Base-by-base conservation (phyloP, 2,113 vertebrate genomes). In the Crotophaga sulcirostris region DNA sequence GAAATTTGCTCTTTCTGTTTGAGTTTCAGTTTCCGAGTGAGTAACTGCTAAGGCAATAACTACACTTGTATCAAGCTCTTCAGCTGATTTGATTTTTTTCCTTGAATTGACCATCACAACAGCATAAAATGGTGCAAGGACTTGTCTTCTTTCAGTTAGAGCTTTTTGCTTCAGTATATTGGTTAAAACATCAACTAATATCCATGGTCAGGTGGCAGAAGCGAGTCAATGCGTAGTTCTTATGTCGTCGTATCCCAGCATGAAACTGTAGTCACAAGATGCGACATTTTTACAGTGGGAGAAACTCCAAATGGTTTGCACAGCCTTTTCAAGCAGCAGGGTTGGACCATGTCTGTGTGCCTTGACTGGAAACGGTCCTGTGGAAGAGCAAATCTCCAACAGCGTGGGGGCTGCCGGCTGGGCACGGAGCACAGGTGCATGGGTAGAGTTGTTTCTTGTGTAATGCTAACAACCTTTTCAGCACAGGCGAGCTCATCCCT, bases 381-480 rank as follows among this genome's bases (percentile, higher is more conserved):
- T 24, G 55, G 64, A 75, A 94, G 25, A 75, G 42, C 59, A 74
- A 6, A 67, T 89, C 93, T 78, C 36, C n/a, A 7, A 52, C 21
- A 42, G 51, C 23, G 5, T 31, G 34, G 2, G 0, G 28, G 34
- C 69, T 94, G 47, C 56, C 76, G 66, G 26, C 33, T 82, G 69
- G 52, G 24, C 44, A 13, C 4, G 20, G 38, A 85, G 19, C 7
- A 4, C 36, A 31, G 0, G 1, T 59, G 34, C 60, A 29, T 0
- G 1, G 16, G 16, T 40, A 4, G n/a, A n/a, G 42, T 70, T 74
- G 10, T 19, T 84, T 34, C 73, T 81, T 78, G 38, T 60, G 67
- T 74, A 90, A 69, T 31, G 66, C 24, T 40, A 74, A 14, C 52
- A 56, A 11, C 33, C 33, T 79, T 84, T 45, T 44, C 34, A 89